Evolutionary conservation across 1,140 invertebrate genomes (phyloP).

Genomic region (Drosophila pectinifera): DNA sequence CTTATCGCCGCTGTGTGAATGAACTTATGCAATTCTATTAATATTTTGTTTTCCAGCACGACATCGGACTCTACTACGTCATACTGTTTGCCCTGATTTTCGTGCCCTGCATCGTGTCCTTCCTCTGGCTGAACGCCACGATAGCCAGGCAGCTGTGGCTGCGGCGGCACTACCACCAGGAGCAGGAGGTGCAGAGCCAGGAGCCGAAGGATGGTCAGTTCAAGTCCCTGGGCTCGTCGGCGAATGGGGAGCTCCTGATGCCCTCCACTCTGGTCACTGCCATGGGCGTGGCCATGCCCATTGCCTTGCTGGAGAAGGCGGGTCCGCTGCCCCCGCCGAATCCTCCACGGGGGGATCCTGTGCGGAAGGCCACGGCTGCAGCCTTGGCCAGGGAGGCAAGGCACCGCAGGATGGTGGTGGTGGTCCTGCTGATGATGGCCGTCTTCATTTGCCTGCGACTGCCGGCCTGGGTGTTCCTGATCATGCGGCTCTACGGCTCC

Average conservation of each 20-base stretch:
- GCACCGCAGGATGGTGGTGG: conserved; percentile 86
- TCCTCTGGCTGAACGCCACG: conserved; percentile 86
- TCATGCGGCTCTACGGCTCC: conserved; percentile 83
- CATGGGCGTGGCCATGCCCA: conserved; percentile 51
- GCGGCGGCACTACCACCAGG: conserved; percentile 56
- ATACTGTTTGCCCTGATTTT: conserved; percentile 86
- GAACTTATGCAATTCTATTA: conserved; percentile 40
- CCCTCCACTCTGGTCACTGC: conserved; percentile 50
- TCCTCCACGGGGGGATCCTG: background rate
- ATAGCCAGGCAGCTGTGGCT: conserved; percentile 86
- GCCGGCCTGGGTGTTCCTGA: conserved; percentile 86
- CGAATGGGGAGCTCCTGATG: conserved; percentile 44
- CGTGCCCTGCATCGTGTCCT: conserved; percentile 85
- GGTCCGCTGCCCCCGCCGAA: background rate
- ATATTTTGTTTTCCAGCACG: conserved; percentile 56
- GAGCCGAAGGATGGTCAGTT: conserved; percentile 27
- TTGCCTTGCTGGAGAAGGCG: conserved; percentile 23
- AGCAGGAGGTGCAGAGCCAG: conserved; percentile 40
- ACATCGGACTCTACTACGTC: conserved; percentile 80
- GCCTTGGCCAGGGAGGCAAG: conserved; percentile 75
- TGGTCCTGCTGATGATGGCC: conserved; percentile 86
- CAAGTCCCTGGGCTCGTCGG: conserved; percentile 1
- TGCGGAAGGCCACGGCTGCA: background rate
- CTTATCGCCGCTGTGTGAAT: conserved; percentile 52
- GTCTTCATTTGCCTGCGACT: conserved; percentile 86